phyloP scores from a whole-genome alignment of 2,113 vertebrate species.

The Daubentonia madagascariensis region DNA sequence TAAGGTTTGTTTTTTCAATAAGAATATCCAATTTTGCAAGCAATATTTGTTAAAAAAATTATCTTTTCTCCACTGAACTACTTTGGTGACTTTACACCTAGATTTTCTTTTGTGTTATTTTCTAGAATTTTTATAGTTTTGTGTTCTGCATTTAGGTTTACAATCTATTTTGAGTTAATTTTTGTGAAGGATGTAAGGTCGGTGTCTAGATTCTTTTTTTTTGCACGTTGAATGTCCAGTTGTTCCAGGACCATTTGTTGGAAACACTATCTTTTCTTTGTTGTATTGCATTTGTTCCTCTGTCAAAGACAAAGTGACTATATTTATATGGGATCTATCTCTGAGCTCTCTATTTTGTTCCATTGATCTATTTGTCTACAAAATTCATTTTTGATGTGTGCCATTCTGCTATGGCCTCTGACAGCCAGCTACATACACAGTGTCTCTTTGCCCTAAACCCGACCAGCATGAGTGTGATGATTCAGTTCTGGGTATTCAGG shows the following conservation, averaged over 20 bases:
- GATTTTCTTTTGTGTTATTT: not conserved
- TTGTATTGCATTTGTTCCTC: not conserved
- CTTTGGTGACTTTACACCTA: not conserved
- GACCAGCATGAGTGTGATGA: accelerated
- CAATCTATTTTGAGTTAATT: not conserved
- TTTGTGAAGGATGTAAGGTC: not conserved
- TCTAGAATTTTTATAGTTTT: not conserved
- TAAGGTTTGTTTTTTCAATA: no score
- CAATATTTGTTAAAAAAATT: no score
- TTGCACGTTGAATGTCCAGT: not conserved
- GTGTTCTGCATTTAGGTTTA: not conserved
- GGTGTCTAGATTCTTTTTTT: not conserved
- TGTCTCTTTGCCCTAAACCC: not conserved
- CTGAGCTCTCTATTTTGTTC: not conserved
- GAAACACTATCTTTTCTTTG: not conserved
- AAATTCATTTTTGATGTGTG: not conserved
- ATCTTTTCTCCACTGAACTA: no score
- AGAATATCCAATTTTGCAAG: no score
- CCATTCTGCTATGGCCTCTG: not conserved
- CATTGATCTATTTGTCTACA: not conserved
- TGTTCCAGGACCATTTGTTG: not conserved
- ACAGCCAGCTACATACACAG: no score
- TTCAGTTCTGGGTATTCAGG: not conserved
- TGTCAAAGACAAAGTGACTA: not conserved
- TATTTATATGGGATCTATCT: not conserved